Conservation (phyloP, 2,113 vertebrate genomes). For the Gadus macrocephalus region DNA sequence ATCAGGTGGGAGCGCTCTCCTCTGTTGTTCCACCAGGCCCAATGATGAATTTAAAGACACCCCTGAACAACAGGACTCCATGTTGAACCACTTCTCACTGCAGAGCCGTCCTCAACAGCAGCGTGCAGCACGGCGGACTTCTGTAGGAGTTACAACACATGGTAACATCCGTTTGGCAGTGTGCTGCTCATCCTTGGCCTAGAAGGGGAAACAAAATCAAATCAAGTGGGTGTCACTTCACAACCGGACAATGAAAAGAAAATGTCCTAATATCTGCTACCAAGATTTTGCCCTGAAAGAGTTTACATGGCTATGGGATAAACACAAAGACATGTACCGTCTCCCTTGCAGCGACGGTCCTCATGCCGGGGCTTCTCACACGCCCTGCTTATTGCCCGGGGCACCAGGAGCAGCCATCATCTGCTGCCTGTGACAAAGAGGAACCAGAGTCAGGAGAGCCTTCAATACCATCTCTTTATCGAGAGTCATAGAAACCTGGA, state of each 20-base stretch:
- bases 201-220: conserved; percentile 13
- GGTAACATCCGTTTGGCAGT: neutral
- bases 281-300: too few relatives aligned
- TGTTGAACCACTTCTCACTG: neutral
- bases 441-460: neutral
- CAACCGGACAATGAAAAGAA: too few relatives aligned
- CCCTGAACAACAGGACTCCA: neutral
- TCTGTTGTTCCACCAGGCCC: neutral
- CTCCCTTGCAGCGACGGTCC: conserved; percentile 32
- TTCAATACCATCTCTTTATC: too few relatives aligned
- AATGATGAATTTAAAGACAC: neutral
- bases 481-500: too few relatives aligned
- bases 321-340: too few relatives aligned
- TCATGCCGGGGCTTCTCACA: conserved; percentile 37
- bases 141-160: too few relatives aligned
- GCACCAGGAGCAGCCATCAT: conserved; percentile 60
- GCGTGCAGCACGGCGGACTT: neutral
- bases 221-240: too few relatives aligned
- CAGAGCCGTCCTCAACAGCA: neutral
- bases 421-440: conserved; percentile 59
- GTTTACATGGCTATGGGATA: too few relatives aligned
- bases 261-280: too few relatives aligned
- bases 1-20: too few relatives aligned
- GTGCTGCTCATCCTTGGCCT: conserved; percentile 19
- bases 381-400: conserved; percentile 56